Percentiles rank a stretch among this genome's conserved stretches.
These are phyloP conservation scores for Saimiri boliviensis DNA, from an alignment of 2,113 vertebrate genomes.

Conservation along the genomic window DNA sequence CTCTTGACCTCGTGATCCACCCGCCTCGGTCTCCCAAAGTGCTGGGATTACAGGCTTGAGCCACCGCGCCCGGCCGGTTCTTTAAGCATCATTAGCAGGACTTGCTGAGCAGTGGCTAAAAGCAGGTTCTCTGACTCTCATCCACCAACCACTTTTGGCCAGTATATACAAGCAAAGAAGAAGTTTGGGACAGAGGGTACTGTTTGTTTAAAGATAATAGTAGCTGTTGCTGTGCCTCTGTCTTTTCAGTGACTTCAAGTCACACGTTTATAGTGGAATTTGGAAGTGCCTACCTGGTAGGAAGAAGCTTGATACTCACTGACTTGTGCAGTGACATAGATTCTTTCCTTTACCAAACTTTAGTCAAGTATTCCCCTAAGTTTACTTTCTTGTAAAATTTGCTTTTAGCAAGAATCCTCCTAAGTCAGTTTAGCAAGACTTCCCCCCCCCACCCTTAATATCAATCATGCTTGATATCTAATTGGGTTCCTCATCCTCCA, in stretches of 20 bases:
- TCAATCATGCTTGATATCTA: too few relatives aligned
- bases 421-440: not conserved
- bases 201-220: not conserved
- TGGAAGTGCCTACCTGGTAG: not conserved
- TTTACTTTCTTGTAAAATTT: not conserved
- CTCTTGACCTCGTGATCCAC: too few relatives aligned
- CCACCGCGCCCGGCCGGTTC: too few relatives aligned
- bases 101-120: not conserved
- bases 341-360: not conserved
- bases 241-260: not conserved
- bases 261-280: not conserved
- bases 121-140: not conserved
- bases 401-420: not conserved
- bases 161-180: not conserved
- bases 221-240: not conserved
- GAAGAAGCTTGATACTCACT: not conserved
- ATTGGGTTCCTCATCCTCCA: not conserved
- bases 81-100: not conserved
- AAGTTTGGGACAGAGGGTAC: not conserved
- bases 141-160: not conserved
- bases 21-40: too few relatives aligned
- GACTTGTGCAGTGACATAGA: not conserved
- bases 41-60: too few relatives aligned
- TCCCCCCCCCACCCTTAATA: rapidly evolving
- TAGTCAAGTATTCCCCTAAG: not conserved